These are phyloP conservation scores for Diploscapter pachys DNA, from an alignment of 1,140 invertebrate genomes.

Conservation along the genomic window DNA sequence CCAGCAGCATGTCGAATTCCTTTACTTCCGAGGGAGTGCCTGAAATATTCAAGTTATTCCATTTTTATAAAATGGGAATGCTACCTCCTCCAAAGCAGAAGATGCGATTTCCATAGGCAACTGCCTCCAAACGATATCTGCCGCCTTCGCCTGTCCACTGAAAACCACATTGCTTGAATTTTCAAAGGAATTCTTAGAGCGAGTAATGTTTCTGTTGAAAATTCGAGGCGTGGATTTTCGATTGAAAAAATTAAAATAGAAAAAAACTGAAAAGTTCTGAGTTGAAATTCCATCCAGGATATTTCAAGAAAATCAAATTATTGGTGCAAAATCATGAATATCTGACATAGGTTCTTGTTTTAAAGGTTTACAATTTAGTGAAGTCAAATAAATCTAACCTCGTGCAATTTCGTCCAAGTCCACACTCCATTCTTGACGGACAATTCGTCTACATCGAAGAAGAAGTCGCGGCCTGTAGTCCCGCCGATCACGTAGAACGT, in stretches of 20 bases:
- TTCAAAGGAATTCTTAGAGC: too few relatives aligned
- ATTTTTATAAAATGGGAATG: too few relatives aligned
- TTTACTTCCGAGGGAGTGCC: too few relatives aligned
- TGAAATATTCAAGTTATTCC: too few relatives aligned
- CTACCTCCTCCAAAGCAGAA: too few relatives aligned
- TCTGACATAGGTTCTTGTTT: not conserved
- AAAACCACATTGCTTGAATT: too few relatives aligned
- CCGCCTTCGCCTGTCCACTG: too few relatives aligned
- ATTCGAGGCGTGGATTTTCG: too few relatives aligned
- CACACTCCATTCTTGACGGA: not conserved
- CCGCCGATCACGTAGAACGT: conserved; percentile 26
- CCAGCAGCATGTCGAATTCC: too few relatives aligned
- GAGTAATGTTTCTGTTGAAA: too few relatives aligned
- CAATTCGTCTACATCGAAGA: conserved; percentile 14
- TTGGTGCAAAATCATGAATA: not conserved
- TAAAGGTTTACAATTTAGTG: not conserved
- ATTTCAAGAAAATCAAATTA: not conserved
- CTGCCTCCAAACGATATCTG: too few relatives aligned
- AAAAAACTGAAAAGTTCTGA: not conserved
- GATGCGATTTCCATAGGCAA: too few relatives aligned
- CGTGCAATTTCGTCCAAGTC: not conserved
- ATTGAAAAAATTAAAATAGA: not conserved
- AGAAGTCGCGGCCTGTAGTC: conserved; percentile 12
- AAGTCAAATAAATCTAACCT: not conserved
- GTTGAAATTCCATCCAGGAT: not conserved